Evolutionary conservation across 2,113 vertebrate species (phyloP).

Genomic region (Leptobrachium ailaonicum): DNA sequence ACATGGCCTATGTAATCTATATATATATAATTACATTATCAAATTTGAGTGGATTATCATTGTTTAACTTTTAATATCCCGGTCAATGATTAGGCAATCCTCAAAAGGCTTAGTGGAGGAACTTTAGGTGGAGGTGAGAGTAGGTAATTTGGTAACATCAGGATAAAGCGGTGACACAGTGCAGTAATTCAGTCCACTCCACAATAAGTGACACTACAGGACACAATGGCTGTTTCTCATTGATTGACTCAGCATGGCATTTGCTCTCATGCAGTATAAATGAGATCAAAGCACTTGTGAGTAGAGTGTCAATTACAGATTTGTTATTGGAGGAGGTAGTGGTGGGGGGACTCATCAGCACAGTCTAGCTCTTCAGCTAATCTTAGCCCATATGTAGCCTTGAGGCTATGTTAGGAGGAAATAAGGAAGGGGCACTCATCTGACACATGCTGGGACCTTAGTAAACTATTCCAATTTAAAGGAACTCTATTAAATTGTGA

Average conservation of each 20-base stretch:
- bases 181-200: conserved; percentile 16
- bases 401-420: conserved; percentile 23
- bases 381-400: conserved; percentile 2
- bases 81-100: no score
- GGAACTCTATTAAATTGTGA: no score
- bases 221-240: neutral
- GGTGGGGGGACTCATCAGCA: neutral
- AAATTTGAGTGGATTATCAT: no score
- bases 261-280: conserved; percentile 21
- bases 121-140: neutral
- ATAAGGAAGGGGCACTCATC: neutral
- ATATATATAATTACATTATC: no score
- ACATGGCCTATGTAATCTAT: no score
- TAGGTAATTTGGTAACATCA: neutral
- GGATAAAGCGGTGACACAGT: neutral
- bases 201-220: conserved; percentile 3
- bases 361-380: neutral
- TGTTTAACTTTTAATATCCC: no score
- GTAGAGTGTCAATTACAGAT: conserved; percentile 25
- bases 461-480: neutral
- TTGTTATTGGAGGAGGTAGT: neutral
- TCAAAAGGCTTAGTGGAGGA: no score
- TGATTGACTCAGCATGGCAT: conserved; percentile 33
- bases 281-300: conserved; percentile 29
- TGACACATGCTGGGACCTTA: conserved; percentile 10